Evolutionary conservation across 2,797 vertebrate species (phyloP).

Genomic region (Anas capensis): DNA sequence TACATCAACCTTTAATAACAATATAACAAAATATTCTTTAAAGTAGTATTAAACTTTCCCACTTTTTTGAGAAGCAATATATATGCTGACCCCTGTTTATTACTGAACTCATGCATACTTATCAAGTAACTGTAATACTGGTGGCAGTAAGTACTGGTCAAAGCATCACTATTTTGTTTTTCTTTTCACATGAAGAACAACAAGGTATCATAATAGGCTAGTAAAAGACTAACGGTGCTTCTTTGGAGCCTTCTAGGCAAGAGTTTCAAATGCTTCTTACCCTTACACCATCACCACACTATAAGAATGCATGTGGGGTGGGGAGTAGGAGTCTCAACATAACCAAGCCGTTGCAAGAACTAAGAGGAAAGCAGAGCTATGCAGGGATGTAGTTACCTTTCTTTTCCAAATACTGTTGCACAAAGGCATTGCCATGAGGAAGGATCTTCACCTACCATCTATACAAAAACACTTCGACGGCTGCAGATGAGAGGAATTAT

Average conservation of each 20-base stretch:
- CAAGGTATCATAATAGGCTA: not conserved
- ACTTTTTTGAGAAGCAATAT: constrained; percentile 3
- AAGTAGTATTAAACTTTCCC: constrained; percentile 18
- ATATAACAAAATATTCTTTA: constrained; percentile 33
- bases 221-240: not conserved
- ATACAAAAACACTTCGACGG: not conserved
- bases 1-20: constrained; percentile 38
- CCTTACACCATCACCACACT: not conserved
- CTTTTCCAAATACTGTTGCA: not conserved
- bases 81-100: not conserved
- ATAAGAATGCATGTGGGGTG: not conserved
- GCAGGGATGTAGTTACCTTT: not conserved
- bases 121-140: not conserved
- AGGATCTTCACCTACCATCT: not conserved
- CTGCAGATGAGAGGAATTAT: not conserved
- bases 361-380: not conserved
- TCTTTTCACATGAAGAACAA: not conserved
- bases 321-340: not conserved
- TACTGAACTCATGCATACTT: not conserved
- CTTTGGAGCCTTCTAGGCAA: not conserved
- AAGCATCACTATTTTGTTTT: not conserved
- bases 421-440: not conserved
- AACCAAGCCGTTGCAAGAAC: not conserved
- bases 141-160: not conserved
- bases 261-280: not conserved